Evolutionary conservation across 2,113 vertebrate genomes (phyloP).

Genomic region (Oxygymnocypris stewartii): DNA sequence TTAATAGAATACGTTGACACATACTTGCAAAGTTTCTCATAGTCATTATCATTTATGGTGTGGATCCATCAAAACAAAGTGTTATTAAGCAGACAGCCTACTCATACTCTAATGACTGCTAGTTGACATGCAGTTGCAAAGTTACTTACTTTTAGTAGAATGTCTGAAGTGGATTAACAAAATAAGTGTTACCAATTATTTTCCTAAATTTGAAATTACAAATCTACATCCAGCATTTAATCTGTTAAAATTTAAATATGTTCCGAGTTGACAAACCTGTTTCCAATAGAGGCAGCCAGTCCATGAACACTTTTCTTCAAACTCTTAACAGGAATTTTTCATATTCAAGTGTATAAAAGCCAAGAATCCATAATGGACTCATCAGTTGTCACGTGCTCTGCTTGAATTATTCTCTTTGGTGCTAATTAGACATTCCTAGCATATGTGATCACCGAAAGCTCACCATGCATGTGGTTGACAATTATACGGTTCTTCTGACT

Average conservation of each 20-base stretch:
- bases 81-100: too few relatives aligned
- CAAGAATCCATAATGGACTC: conserved; percentile 3
- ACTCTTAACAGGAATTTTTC: background rate
- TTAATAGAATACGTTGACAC: too few relatives aligned
- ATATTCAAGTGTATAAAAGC: conserved; percentile 5
- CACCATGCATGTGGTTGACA: conserved; percentile 30
- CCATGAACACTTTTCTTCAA: background rate
- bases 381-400: background rate
- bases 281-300: too few relatives aligned
- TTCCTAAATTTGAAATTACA: background rate
- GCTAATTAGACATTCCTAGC: conserved; percentile 62
- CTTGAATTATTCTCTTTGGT: conserved; percentile 51
- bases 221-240: background rate
- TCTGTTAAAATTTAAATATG: background rate
- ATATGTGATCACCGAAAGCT: too few relatives aligned
- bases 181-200: too few relatives aligned
- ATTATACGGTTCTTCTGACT: conserved; percentile 51
- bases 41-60: too few relatives aligned
- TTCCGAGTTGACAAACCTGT: background rate
- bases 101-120: too few relatives aligned
- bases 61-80: too few relatives aligned
- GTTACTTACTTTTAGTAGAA: too few relatives aligned
- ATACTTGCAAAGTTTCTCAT: too few relatives aligned
- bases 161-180: too few relatives aligned
- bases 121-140: too few relatives aligned